Evolutionary conservation across 2,797 vertebrate species (phyloP), one percentile per base, ranked within the genome.

Genomic region (Gymnocypris eckloni): DNA sequence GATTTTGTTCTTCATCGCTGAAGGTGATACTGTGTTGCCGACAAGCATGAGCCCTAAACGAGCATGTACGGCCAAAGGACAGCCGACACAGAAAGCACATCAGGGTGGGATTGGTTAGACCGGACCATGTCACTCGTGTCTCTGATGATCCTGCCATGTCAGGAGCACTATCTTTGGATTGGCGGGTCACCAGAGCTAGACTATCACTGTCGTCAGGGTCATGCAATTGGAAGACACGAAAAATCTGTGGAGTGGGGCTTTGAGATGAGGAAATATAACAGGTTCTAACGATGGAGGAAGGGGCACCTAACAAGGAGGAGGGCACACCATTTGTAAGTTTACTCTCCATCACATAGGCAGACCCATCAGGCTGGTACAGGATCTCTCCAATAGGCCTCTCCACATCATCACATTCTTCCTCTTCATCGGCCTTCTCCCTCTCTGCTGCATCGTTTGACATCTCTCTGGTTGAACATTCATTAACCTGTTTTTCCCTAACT

Each of bases 1-100:
- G 95, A 88, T 95, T 96, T 93, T 96, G 95, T 95, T 97, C 97
- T 80, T 96, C 96, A 87, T 95, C 94, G 76, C 94, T 96, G 91
- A 97, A 93, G 92, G 95, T 96, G 94, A 97, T 95, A 89, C 93
- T 93, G 87, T 97, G 97, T 92, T 97, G 95, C 61, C 96, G 95
- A 91, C 96, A 96, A 77, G 96, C 95, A 0, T 97, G 97, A 92
- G 95, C 95, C 92, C 96, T 96, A 82, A 97, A 97, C 0, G 95
- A 96, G 90, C 94, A 95, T 91, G 95, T 94, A 75, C 94, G 96
- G 90, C 95, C 95, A 88, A 97, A 97, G 87, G 95, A 97, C 78
- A 97, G 95, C 90, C 95, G 96, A 93, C 96, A 97, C 93, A 96
- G 92, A 95, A 97, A 97, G 93, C 97, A 97, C 96, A 97, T 96